Evolutionary conservation across 2,888 invertebrate species (phyloP).

Genomic region (Eupeodes latifasciatus): DNA sequence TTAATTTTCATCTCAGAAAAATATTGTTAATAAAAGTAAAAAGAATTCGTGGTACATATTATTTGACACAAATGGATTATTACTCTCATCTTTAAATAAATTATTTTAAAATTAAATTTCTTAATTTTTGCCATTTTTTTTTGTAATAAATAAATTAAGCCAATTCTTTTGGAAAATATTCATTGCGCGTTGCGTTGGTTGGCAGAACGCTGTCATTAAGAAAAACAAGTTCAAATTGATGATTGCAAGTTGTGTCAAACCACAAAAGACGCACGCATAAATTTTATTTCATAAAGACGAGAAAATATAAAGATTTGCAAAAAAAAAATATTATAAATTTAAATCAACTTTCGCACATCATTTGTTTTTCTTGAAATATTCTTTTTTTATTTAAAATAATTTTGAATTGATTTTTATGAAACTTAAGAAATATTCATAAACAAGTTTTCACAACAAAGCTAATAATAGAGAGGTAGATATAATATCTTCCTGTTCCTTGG

Average conservation of each 20-base stretch:
- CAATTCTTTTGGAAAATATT: neutral
- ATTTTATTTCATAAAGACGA: neutral
- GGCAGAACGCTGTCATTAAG: neutral
- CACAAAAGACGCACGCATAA: constrained; percentile 25
- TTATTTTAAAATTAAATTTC: too few species aligned
- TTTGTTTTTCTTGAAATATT: neutral
- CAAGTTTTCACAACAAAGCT: too few species aligned
- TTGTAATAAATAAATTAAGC: neutral
- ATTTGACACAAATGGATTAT: neutral
- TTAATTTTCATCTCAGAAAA: too few species aligned
- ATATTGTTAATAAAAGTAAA: too few species aligned
- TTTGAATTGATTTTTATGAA: too few species aligned
- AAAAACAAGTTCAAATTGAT: constrained; percentile 30
- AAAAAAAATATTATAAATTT: constrained; percentile 1
- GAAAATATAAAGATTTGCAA: neutral
- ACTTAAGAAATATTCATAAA: too few species aligned
- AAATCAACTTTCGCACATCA: neutral
- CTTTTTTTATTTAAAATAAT: too few species aligned
- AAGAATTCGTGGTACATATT: too few species aligned
- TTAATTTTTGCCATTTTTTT: neutral
- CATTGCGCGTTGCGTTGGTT: neutral
- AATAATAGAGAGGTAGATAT: too few species aligned
- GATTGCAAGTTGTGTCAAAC: constrained; percentile 19
- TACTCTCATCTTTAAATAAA: neutral
- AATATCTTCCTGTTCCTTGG: too few species aligned